phyloP scores from a whole-genome alignment of 2,888 invertebrate genomes.

The Athetis lepigone region DNA sequence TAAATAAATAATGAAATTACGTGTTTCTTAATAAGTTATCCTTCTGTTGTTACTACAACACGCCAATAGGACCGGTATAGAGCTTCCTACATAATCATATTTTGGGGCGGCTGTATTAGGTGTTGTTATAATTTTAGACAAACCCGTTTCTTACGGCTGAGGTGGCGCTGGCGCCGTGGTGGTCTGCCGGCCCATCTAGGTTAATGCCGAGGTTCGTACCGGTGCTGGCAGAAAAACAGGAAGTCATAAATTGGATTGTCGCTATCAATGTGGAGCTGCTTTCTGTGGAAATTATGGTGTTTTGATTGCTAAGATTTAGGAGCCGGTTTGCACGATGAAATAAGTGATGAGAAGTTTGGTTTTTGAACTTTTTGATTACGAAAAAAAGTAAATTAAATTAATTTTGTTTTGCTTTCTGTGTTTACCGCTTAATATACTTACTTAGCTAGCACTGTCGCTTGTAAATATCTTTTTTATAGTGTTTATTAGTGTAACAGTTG shows the following conservation, averaged over 20 bases:
- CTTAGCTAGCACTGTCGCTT: no score
- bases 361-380: no score
- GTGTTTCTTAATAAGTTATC: not conserved
- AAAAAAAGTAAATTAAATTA: no score
- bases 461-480: no score
- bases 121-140: constrained; percentile 48
- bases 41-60: constrained; percentile 12
- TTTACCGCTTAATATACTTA: no score
- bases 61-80: constrained; percentile 14
- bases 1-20: no score
- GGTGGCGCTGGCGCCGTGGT: constrained; percentile 56
- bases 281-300: constrained; percentile 27
- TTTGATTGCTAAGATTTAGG: constrained; percentile 30
- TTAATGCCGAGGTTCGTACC: constrained; percentile 38
- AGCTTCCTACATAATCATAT: constrained; percentile 44
- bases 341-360: not conserved
- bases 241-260: constrained; percentile 44
- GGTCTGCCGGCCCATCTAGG: constrained; percentile 45
- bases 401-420: no score
- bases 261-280: constrained; percentile 20
- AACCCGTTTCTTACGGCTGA: constrained; percentile 46
- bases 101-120: constrained; percentile 43
- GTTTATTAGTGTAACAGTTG: no score
- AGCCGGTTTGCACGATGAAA: constrained; percentile 2
- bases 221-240: constrained; percentile 41